Base-by-base conservation (phyloP, 2,113 vertebrate genomes). In the Nothoprocta perdicaria region DNA sequence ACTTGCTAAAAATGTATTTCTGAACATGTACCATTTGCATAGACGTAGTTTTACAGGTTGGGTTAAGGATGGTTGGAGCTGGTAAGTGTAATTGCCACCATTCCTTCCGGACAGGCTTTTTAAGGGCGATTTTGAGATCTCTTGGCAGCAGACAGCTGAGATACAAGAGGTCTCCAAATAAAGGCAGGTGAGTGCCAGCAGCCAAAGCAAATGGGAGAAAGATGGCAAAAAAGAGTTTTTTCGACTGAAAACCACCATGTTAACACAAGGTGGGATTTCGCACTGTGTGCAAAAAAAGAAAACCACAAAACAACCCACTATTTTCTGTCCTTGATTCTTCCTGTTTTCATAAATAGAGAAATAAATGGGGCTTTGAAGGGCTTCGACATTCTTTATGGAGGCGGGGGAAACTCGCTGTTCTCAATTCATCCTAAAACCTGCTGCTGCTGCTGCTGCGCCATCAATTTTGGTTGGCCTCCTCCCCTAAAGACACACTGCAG, bases 1-100 rank as follows among this genome's bases (percentile, higher is more conserved):
- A 58, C 68, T 17, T 33, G 77, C 91, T 80, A 81, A 92, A 92
- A 92, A 95, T 89, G 81, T n/a, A n/a, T n/a, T n/a, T n/a, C n/a
- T n/a, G n/a, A n/a, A n/a, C n/a, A n/a, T n/a, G n/a, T 21, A 80
- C 16, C 14, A 18, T 92, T 84, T 87, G 93, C 94, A 92, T 60
- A 41, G 9, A 50, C 1, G 0, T 18, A 1, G 71, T 80, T 86
- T 35, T 16, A 3, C 0, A 0, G n/a, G n/a, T 27, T 58, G 77
- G 57, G 83, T 14, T 61, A 23, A 69, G 29, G 68, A 40, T 14
- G 15, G n/a, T 5, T 15, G 72, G 11, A 17, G 63, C 79, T 80
- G 90, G 53, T 27, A 14, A 45, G 66, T 9, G 63, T 7, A 6
- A 78, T 46, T 3, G 89, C 27, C 77, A 11, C 27, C 48, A 2